Percentiles rank a stretch among this genome's conserved stretches.
Conservation (phyloP, 2,113 vertebrate species). For the Vulpes vulpes region DNA sequence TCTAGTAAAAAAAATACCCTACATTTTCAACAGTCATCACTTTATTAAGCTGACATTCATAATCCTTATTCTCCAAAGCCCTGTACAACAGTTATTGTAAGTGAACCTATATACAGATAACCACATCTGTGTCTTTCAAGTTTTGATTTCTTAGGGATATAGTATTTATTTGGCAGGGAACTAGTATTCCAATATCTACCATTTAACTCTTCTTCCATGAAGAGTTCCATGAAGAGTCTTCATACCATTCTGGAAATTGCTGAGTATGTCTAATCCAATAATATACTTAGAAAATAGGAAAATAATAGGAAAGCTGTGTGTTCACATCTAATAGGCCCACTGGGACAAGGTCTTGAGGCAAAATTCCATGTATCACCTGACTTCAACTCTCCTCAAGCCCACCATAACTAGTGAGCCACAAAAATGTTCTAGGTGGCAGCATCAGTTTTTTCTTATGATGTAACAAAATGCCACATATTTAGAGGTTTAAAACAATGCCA, state of each 20-base stretch:
- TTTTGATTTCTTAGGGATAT: background rate
- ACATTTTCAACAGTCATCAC: background rate
- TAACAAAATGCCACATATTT: background rate
- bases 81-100: background rate
- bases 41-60: background rate
- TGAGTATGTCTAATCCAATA: background rate
- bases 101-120: background rate
- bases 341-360: background rate
- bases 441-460: background rate
- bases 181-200: background rate
- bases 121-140: background rate
- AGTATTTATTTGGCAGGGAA: background rate
- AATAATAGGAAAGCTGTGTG: background rate
- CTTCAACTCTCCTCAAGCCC: background rate
- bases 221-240: background rate
- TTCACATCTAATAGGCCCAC: background rate
- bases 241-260: background rate
- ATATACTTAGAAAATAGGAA: background rate
- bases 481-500: background rate
- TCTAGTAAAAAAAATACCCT: background rate
- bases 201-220: background rate
- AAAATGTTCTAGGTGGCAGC: background rate
- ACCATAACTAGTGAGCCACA: background rate
- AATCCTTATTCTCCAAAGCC: background rate
- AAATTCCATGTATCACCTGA: slow-evolving; percentile 2